A percentile compares a stretch with the other conserved stretches of the same genome.
Conservation (phyloP, 2,888 invertebrate genomes). For the Rhamnusium bicolor region DNA sequence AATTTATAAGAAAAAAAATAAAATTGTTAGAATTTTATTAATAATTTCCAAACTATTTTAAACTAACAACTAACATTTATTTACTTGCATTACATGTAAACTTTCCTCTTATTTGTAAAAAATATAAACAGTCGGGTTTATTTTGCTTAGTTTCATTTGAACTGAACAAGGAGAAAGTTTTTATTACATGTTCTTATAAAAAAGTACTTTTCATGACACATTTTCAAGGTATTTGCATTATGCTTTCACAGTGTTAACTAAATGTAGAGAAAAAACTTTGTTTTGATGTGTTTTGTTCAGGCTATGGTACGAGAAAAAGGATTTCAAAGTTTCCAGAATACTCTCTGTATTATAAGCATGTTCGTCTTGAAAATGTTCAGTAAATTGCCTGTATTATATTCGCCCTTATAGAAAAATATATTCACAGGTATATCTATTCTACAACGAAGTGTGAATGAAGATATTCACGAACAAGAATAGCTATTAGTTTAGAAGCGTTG, state of each 20-base stretch:
- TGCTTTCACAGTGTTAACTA: neutral
- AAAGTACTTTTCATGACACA: neutral
- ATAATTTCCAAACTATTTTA: no score
- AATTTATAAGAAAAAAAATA: no score
- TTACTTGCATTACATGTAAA: no score
- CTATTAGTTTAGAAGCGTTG: neutral
- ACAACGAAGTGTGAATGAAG: neutral
- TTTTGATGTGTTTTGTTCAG: conserved; percentile 14
- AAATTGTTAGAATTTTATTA: no score
- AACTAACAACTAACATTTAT: no score
- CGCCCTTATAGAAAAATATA: conserved; percentile 26
- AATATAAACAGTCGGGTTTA: neutral
- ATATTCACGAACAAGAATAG: neutral
- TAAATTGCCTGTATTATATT: conserved; percentile 39
- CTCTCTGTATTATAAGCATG: conserved; percentile 42
- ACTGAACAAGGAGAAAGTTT: neutral
- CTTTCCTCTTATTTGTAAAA: no score
- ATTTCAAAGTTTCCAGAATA: conserved; percentile 39
- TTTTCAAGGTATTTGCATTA: conserved; percentile 1
- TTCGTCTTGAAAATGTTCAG: conserved; percentile 26
- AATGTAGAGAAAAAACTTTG: conserved; percentile 10
- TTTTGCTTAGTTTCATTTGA: neutral
- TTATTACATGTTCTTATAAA: neutral
- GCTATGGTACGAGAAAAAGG: conserved; percentile 1
- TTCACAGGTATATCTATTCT: conserved; percentile 15